Evolutionary conservation across 30 jellyfish, hydroid and myxozoan species (phyloP).

Genomic region (Cassiopea xamachana): DNA sequence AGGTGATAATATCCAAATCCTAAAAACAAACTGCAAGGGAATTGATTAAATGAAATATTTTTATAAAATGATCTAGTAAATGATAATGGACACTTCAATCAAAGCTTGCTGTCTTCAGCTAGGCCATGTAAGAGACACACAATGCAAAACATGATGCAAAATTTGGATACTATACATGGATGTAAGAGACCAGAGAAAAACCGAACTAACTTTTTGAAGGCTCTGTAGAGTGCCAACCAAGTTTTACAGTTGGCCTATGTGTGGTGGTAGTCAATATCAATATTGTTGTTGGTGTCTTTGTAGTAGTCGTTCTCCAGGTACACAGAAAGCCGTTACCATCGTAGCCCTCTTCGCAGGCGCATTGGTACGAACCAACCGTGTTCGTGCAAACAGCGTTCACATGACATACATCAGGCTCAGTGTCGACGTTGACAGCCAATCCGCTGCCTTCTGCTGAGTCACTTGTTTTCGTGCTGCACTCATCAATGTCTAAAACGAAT

Average conservation of each 20-base stretch:
- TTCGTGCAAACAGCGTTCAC: constrained; percentile 92
- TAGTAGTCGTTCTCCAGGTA: constrained; percentile 84
- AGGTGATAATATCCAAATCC: too few species aligned
- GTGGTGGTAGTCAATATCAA: constrained; percentile 16
- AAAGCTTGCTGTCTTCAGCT: too few species aligned
- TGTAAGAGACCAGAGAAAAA: neutral
- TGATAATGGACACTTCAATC: too few species aligned
- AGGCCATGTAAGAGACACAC: too few species aligned
- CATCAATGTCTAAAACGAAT: constrained; percentile 82
- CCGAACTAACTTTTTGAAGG: neutral
- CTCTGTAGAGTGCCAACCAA: neutral
- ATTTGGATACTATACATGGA: too few species aligned
- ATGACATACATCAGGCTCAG: constrained; percentile 92
- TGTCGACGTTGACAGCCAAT: constrained; percentile 42
- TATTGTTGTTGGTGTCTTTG: constrained; percentile 69
- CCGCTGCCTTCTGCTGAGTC: constrained; percentile 80
- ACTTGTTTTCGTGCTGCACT: constrained; percentile 59
- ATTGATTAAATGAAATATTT: too few species aligned
- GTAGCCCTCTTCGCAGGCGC: constrained; percentile 94
- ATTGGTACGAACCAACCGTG: constrained; percentile 89
- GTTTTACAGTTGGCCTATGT: neutral
- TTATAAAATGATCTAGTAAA: too few species aligned
- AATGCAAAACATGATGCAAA: too few species aligned
- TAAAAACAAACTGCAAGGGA: too few species aligned
- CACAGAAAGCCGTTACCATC: constrained; percentile 81